A percentile compares a stretch with the other conserved stretches of the same genome.
Evolutionary conservation across 2,797 vertebrate species (phyloP).

Genomic region (Sebastes itinus): DNA sequence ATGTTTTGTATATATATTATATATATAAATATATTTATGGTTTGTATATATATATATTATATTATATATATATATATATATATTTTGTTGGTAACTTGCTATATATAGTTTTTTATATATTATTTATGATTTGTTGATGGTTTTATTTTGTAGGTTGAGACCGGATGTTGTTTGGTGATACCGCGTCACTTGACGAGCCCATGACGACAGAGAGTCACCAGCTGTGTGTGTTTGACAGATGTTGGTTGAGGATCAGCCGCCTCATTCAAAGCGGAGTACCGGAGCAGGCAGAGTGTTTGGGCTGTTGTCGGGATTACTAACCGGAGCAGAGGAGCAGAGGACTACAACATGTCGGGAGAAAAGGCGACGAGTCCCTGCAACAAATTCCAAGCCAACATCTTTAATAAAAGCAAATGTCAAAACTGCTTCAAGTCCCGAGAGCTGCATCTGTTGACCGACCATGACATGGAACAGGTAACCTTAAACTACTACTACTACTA

Average conservation of each 20-base stretch:
- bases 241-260: slow-evolving; percentile 11
- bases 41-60: not conserved
- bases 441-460: slow-evolving; percentile 87
- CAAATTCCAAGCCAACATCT: slow-evolving; percentile 92
- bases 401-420: slow-evolving; percentile 93
- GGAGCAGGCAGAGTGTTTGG: not conserved
- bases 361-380: slow-evolving; percentile 84
- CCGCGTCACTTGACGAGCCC: not conserved
- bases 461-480: slow-evolving; percentile 83
- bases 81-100: not conserved
- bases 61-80: no score
- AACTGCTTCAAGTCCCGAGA: slow-evolving; percentile 94
- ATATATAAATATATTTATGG: no score
- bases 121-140: not conserved
- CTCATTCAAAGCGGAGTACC: not conserved
- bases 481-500: not conserved
- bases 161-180: not conserved
- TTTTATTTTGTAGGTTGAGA: slow-evolving; percentile 31
- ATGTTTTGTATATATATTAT: no score
- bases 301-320: not conserved
- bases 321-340: not conserved
- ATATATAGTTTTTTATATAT: no score
- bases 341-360: slow-evolving; percentile 81
- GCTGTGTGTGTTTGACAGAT: slow-evolving; percentile 61
- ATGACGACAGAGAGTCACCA: slow-evolving; percentile 19